Base-by-base conservation (phyloP, 2,888 invertebrate species). In the Asteroscopus sphinx region DNA sequence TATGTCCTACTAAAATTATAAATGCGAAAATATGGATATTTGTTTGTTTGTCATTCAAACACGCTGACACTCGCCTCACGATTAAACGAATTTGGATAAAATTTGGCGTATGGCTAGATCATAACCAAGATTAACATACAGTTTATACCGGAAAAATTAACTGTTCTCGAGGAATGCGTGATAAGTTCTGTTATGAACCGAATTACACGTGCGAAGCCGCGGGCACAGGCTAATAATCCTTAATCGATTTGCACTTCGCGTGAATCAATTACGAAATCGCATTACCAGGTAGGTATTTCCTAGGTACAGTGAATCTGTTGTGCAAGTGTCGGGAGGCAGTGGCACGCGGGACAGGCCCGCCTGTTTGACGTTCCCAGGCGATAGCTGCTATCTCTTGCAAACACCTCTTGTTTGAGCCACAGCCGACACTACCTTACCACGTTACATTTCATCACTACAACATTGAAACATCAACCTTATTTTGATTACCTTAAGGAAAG, bases 311-410 rank as follows among this genome's bases (percentile, higher is more conserved):
- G 80, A 80, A 76, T 77, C 72, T 73, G 80, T 87, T 87, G 80
- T 83, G 89, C 83, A 88, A 91, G 86, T 80, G 78, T 67, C 76
- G 69, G 72, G 83, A 81, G 86, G 86, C 86, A 79, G 89, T 88
- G 90, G 90, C 90, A 87, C 89, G 92, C 88, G 82, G 82, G 80
- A 61, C 81, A 69, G 87, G 77, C 89, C 79, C 88, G 89, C 86
- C 90, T 93, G 90, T 94, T 94, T 93, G 89, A 85, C 76, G 90
- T 93, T 93, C 93, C 89, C 93, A 93, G 92, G 93, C 90, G 93
- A 93, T 93, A 93, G 80, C 86, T 73, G 86, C 88, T 93, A 94
- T 94, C 93, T 93, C 88, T 81, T 71, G 88, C 93, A 93, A 94
- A 94, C 93, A 94, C 89, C 87, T 86, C 86, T 87, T 91, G 91